Evolutionary conservation across 2,888 invertebrate species (phyloP), one percentile per base, ranked within the genome.

Genomic region (Dryomyza anilis): DNA sequence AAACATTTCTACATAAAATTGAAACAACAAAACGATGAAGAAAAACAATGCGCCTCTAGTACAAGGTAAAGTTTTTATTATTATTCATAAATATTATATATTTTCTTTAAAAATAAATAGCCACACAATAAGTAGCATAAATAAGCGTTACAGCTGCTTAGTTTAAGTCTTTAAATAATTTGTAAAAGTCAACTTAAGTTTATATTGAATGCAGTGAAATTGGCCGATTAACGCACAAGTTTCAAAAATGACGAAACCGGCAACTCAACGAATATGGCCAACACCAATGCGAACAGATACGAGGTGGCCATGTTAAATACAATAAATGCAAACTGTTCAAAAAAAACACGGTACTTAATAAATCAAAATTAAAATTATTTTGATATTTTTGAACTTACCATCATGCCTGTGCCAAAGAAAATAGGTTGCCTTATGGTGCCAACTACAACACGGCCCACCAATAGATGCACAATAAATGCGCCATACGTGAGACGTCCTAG

Each of bases 1-100:
- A 89, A 92, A 82, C 84, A 88, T 10, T 96, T 94, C 83, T 97
- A 96, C 79, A 84, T 94, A 60, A 87, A 92, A 70, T 85, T 97
- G 39, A 85, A 95, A 6, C 86, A 87, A 63, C 70, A 72, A 52
- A 68, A 70, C 29, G 67, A 67, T 7, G 43, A 67, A 2, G 71
- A 73, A 14, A 67, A 76, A 19, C 89, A 89, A 68, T 86, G 87
- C 19, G 90, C 91, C n/a, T 94, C 94, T 39, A 96, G 95, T 1
- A 91, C 91, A 0, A 78, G 82, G 81, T 81, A 70, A 73, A 7
- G 3, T 19, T 4, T 16, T 19, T 7, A n/a, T n/a, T 19, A 8
- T 16, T 2, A 14, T 2, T 56, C 14, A 45, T 12, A 43, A 58
- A 45, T 48, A 19, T 8, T 3, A 30, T 33, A 19, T 23, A 7